Evolutionary conservation across 2,797 vertebrate genomes (phyloP), one percentile per base, ranked within the genome.

Genomic region (Chaenodraco wilsoni): DNA sequence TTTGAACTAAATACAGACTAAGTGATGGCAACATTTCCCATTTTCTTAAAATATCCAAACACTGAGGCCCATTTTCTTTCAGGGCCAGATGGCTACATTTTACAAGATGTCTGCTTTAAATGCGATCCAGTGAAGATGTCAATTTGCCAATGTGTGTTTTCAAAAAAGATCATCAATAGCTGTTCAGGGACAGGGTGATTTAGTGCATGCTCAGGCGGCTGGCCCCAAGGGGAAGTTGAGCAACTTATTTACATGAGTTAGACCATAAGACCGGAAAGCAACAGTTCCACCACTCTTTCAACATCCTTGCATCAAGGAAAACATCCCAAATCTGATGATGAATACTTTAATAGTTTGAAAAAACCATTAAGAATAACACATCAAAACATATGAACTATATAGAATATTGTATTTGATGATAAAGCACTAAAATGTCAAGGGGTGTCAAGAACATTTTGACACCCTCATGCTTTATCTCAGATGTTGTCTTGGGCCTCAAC

Each of bases 181-280:
- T 15, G 27, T 27, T 27, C 27, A 27, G 27, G 27, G 27, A 27
- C 27, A 51, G 43, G 31, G 21, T 54, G 62, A 72, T 73, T 37
- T 19, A 74, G 69, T 48, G 62, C 52, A 44, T 33, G 33, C 43
- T 37, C 5, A 16, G 60, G 72, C 77, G 73, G 71, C 72, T 81
- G 68, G 54, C 37, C 55, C 19, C 44, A 82, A 87, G 86, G 67
- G 91, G 92, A 93, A 92, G 88, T 91, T 93, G 84, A 87, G 91
- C 86, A 93, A 93, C 57, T 54, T 57, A 57, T 87, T 87, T 82
- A 77, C 70, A 88, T 62, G 83, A 75, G 59, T 14, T 65, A 74
- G 68, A 69, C 72, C 81, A 72, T 68, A 69, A 83, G 84, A 88
- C 89, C 84, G 88, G 90, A 91, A 92, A 89, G 60, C 69, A 82